Conservation (phyloP, 2,888 invertebrate genomes). For the Meta bourneti region DNA sequence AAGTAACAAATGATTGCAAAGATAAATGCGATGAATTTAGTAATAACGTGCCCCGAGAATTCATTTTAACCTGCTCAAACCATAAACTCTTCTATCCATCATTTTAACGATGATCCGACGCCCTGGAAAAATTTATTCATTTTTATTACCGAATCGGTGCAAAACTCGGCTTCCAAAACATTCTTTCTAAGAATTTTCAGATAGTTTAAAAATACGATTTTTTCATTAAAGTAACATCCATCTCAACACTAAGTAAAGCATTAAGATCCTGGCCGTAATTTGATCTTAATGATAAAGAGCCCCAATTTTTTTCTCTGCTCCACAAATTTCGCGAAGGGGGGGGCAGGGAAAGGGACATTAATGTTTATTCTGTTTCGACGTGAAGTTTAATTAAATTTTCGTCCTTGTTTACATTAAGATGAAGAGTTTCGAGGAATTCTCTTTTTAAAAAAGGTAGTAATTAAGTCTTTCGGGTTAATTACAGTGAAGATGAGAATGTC, state of each 20-base stretch:
- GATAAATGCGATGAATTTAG: not conserved
- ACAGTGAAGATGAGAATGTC: conserved; percentile 31
- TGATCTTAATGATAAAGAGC: conserved; percentile 61
- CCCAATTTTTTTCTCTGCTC: conserved; percentile 7
- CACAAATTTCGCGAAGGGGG: conserved; percentile 13
- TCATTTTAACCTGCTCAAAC: not conserved
- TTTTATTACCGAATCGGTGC: not conserved
- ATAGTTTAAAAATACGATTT: conserved; percentile 36
- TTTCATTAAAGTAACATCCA: conserved; percentile 24
- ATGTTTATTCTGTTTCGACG: conserved; percentile 65
- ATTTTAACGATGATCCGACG: not conserved
- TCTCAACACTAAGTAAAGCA: conserved; percentile 35
- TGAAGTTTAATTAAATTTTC: conserved; percentile 65
- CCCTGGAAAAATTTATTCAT: not conserved
- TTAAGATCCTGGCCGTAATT: conserved; percentile 46
- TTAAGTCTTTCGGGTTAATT: conserved; percentile 67
- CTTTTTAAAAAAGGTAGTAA: conserved; percentile 17
- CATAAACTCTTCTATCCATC: not conserved
- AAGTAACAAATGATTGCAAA: not conserved
- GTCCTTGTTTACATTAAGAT: conserved; percentile 64
- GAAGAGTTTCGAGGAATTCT: conserved; percentile 56
- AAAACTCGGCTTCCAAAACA: not conserved
- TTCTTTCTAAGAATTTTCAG: conserved; percentile 28
- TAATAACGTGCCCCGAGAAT: not conserved
- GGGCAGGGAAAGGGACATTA: conserved; percentile 42